Evolutionary conservation across 2,113 vertebrate genomes (phyloP), one percentile per base, ranked within the genome.

Genomic region (Ictalurus punctatus): DNA sequence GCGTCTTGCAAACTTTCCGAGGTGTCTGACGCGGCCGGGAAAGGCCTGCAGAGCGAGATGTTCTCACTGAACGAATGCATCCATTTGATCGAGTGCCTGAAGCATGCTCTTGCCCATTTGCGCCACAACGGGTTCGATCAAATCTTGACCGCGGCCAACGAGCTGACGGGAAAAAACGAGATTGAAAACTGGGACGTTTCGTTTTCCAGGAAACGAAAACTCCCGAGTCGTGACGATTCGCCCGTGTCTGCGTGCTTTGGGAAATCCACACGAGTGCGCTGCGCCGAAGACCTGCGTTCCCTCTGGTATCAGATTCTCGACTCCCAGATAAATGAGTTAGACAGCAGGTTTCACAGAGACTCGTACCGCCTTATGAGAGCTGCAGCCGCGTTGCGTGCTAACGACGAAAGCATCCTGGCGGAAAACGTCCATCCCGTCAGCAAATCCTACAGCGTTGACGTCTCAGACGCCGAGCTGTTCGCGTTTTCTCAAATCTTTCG

Each of bases 101-200:
- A 90, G n/a, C 76, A 91, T 8, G 19, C 16, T 25, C 25, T 79
- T 30, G 13, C 27, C 21, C 54, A 80, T 54, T 76, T 86, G 69
- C 37, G 56, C 0, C 21, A 65, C 37, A 6, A 25, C 0, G 80
- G 56, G 2, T 65, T 87, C 25, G 69, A 87, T 17, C 83, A 59
- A 27, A 37, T 89, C 48, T 59, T 65, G 63, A 17, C 30, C 7
- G 61, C 27, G 30, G 80, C 37, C 4, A 6, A 84, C 10, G 80
- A 80, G 63, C n/a, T 89, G 1, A 78, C 80, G n/a, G 37, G 27
- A 23, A 54, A 78, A n/a, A 71, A 89, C 74, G 30, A 86, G 21
- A 88, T 89, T 14, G 67, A 25, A 23, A 90, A 61, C 73, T 90
- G 88, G 88, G 88, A 91, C 48, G 25, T 83, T 30, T 63, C 63